Conservation (phyloP, 2,797 vertebrate genomes). For the Discoglossus pictus region DNA sequence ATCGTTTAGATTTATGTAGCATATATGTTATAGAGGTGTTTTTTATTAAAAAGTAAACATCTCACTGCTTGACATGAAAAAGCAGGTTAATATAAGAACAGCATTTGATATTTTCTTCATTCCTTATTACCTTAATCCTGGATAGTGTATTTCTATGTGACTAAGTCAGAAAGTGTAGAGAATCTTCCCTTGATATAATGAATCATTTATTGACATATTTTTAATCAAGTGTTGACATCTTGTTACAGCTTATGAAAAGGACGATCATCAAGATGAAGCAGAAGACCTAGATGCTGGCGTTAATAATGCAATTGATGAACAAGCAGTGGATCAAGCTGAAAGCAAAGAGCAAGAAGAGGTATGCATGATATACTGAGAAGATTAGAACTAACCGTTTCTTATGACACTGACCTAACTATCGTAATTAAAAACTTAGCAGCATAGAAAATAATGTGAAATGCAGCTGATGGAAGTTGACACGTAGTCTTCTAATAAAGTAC, state of each 20-base stretch:
- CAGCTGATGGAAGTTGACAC: neutral
- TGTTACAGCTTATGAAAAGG: conserved; percentile 67
- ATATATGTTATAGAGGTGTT: no score
- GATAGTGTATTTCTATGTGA: no score
- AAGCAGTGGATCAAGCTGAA: conserved; percentile 56
- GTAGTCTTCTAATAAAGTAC: conserved; percentile 6
- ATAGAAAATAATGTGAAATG: neutral
- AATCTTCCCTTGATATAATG: no score
- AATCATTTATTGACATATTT: neutral
- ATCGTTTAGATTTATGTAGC: no score
- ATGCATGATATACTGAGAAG: conserved; percentile 3
- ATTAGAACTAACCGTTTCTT: neutral
- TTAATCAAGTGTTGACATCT: conserved; percentile 1
- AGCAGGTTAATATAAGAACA: no score
- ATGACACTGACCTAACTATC: neutral
- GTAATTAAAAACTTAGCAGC: conserved; percentile 1
- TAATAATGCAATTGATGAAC: conserved; percentile 64
- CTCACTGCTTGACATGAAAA: no score
- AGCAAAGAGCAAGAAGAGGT: conserved; percentile 49
- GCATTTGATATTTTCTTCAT: no score
- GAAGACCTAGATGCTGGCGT: conserved; percentile 63
- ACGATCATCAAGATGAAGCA: conserved; percentile 71
- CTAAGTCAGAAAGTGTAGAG: no score
- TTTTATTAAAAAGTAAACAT: no score
- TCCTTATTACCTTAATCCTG: no score